Conservation (phyloP, 2,797 vertebrate genomes). For the Harpagifer antarcticus region DNA sequence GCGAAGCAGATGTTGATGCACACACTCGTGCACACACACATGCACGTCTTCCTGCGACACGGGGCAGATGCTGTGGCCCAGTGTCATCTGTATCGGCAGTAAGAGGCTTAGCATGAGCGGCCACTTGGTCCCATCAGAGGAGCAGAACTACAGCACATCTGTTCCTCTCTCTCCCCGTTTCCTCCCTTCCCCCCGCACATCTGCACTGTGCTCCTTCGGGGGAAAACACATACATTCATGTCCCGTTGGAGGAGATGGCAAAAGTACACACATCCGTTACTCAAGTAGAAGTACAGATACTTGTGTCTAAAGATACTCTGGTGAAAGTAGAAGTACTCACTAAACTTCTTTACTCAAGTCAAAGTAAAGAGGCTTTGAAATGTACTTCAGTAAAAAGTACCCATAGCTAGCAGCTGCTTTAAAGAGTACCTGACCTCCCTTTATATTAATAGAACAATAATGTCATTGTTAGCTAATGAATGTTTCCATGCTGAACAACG, state of each 20-base stretch:
- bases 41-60: slow-evolving; percentile 25
- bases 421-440: no score
- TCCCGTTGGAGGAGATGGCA: neutral
- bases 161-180: slow-evolving; percentile 24
- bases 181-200: slow-evolving; percentile 31
- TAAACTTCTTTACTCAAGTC: no score
- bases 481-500: no score
- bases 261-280: no score
- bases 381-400: no score
- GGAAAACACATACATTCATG: neutral
- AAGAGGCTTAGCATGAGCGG: slow-evolving; percentile 80
- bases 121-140: slow-evolving; percentile 68
- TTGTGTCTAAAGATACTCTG: no score
- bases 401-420: no score
- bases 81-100: slow-evolving; percentile 67
- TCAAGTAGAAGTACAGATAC: no score
- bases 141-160: slow-evolving; percentile 61
- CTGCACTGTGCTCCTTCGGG: slow-evolving; percentile 37
- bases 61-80: slow-evolving; percentile 48
- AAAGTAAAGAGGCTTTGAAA: no score
- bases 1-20: slow-evolving; percentile 22
- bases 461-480: no score
- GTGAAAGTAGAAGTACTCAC: no score
- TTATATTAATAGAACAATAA: no score
- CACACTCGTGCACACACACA: neutral